Base-by-base conservation (phyloP, 2,113 vertebrate genomes). In the Hyperopisus bebe region DNA sequence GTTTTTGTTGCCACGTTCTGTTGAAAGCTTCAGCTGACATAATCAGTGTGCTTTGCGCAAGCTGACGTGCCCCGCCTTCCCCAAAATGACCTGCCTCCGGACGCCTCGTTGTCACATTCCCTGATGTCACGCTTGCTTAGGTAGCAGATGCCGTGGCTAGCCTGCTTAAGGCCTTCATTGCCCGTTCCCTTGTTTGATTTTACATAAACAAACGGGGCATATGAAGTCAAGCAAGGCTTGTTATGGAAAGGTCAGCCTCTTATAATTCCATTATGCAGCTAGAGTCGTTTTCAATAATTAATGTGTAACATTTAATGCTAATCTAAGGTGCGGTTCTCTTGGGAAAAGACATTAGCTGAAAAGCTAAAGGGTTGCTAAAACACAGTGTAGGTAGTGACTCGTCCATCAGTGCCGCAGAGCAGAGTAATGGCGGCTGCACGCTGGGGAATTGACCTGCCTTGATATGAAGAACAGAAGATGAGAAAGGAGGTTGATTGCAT, bases 401-500 rank as follows among this genome's bases (percentile, higher is more conserved):
- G 19, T 10, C 24, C 51, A n/a, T 47, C 47, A 39, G 17, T 50
- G 5, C 47, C 46, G 50, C 55, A 27, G 7, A 58, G 80, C 46
- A 42, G 44, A 51, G 31, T 31, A 0, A 10, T 82, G 70, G 7
- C 21, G 31, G 6, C 6, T 31, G 24, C 31, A 66, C 48, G n/a
- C 44, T 31, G 6, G 24, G 19, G 53, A 88, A 66, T 19, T 66
- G 87, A 88, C 87, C 87, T 88, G 87, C 35, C 87, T 88, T 66
- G 55, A 62, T 27, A 88, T 74, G 58, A 70, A 48, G 62, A 90
- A 91, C 53, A 90, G 46, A 74, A 90, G 53, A 88, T 83, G 50
- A 11, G 90, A 92, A 91, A 91, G 88, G 90, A 89, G 90, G 90
- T 91, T 91, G 86, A 89, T 89, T 84, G 91, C 90, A 88, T 91